A percentile compares a stretch with the other conserved stretches of the same genome.
Conservation (phyloP, 64 coral and sea anemone genomes). For the Dendrophyllia cribrosa region DNA sequence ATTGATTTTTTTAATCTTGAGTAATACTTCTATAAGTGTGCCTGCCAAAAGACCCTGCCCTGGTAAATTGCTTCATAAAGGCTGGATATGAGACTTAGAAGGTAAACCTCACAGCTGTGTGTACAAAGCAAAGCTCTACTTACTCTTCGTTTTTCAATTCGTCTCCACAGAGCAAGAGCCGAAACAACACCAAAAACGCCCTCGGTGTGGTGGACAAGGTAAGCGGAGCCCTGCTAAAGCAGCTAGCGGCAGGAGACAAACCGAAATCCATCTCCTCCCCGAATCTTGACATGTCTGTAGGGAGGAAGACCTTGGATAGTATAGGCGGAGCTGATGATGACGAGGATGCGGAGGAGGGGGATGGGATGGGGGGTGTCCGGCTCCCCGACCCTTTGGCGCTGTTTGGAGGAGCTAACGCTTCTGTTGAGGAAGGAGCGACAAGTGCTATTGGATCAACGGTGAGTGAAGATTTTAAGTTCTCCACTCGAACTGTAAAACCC, state of each 20-base stretch:
- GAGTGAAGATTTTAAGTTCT: not conserved
- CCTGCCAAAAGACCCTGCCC: no score
- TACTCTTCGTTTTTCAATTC: not conserved
- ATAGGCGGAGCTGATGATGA: constrained; percentile 73
- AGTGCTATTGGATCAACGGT: constrained; percentile 90
- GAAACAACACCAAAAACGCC: constrained; percentile 90
- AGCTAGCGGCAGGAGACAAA: constrained; percentile 84
- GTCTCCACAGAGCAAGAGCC: constrained; percentile 68
- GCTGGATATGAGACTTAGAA: no score
- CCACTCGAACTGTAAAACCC: no score
- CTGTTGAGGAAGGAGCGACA: constrained; percentile 82
- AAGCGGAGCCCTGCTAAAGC: constrained; percentile 79
- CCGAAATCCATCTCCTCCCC: constrained; percentile 80
- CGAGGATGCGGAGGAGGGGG: constrained; percentile 63
- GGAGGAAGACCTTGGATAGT: constrained; percentile 76
- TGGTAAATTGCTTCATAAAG: no score
- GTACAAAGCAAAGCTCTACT: no score
- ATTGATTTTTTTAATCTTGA: no score
- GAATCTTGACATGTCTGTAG: constrained; percentile 81
- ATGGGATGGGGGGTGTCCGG: constrained; percentile 74
- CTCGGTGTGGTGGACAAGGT: constrained; percentile 79
- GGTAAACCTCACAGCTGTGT: no score
- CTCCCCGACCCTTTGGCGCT: constrained; percentile 79
- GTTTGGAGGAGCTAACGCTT: constrained; percentile 88
- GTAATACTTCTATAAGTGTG: no score